phyloP scores from a whole-genome alignment of 1,140 invertebrate genomes.

The Pseudomyrmex cubaensis region DNA sequence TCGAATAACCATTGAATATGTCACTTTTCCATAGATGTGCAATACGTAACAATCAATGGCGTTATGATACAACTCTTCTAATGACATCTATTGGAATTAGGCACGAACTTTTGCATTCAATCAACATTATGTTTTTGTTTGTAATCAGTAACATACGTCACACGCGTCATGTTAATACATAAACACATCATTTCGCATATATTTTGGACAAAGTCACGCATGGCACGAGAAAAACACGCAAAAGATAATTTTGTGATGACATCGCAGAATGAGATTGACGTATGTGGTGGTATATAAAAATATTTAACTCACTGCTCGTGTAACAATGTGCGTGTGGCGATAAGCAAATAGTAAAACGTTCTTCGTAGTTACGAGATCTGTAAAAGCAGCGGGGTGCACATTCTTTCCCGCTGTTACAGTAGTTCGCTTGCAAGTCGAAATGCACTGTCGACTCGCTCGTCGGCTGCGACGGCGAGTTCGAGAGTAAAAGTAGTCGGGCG shows the following conservation, averaged over 20 bases:
- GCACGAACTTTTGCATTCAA: no score
- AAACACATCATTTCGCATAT: background rate
- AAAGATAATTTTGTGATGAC: background rate
- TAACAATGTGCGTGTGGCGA: background rate
- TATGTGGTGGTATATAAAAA: background rate
- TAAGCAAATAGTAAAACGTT: background rate
- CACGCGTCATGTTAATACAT: background rate
- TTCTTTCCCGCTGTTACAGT: background rate
- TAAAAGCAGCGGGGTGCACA: constrained; percentile 14
- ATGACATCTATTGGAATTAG: no score
- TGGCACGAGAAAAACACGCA: background rate
- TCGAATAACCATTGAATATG: no score
- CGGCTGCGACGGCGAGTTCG: constrained; percentile 1
- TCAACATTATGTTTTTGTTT: no score
- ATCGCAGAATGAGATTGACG: background rate
- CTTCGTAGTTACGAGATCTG: background rate
- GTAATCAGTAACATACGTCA: background rate
- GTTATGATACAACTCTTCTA: no score
- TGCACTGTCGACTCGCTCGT: background rate
- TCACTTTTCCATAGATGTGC: no score
- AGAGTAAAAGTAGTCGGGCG: constrained; percentile 49
- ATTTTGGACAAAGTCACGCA: background rate
- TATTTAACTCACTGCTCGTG: background rate
- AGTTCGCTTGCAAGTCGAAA: background rate
- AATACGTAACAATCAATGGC: no score